Evolutionary conservation across 1,140 invertebrate species (phyloP).

Genomic region (Drosophila setifemur): DNA sequence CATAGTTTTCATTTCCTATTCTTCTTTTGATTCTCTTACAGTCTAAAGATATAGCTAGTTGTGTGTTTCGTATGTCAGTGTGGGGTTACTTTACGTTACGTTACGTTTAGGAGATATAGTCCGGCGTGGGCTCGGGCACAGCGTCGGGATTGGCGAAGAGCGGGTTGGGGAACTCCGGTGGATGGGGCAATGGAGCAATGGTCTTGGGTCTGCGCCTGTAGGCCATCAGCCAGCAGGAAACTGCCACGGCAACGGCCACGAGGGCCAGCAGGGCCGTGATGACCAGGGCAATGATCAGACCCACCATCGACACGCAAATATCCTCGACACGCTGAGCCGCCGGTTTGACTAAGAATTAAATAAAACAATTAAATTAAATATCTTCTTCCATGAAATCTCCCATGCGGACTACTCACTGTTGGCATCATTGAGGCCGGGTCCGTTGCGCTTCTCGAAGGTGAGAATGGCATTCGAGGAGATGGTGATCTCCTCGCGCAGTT

Average conservation of each 20-base stretch:
- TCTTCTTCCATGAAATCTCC: background rate
- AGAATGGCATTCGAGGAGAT: slow-evolving; percentile 96
- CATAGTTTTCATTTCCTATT: slow-evolving; percentile 30
- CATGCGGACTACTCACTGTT: slow-evolving; percentile 85
- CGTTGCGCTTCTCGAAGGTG: slow-evolving; percentile 92
- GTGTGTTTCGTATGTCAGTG: slow-evolving; percentile 42
- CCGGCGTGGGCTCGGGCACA: slow-evolving; percentile 83
- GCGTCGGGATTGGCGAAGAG: slow-evolving; percentile 92
- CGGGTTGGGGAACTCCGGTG: slow-evolving; percentile 96
- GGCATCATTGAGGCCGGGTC: slow-evolving; percentile 85
- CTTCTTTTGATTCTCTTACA: slow-evolving; percentile 28
- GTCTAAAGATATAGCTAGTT: slow-evolving; percentile 67
- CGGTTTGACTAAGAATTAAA: slow-evolving; percentile 82
- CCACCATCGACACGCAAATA: slow-evolving; percentile 96
- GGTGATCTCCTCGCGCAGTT: slow-evolving; percentile 95
- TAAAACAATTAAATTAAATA: background rate
- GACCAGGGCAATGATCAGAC: slow-evolving; percentile 94
- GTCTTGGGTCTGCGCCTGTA: slow-evolving; percentile 93
- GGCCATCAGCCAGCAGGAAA: slow-evolving; percentile 97
- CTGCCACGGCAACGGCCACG: slow-evolving; percentile 95
- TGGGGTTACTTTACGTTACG: slow-evolving; percentile 42
- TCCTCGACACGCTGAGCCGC: slow-evolving; percentile 89
- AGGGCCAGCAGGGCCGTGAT: slow-evolving; percentile 95
- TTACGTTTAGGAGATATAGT: slow-evolving; percentile 79
- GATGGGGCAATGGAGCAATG: slow-evolving; percentile 94